These are phyloP conservation scores for Sturnus vulgaris DNA, from an alignment of 2,113 vertebrate species.

Conservation along the genomic window DNA sequence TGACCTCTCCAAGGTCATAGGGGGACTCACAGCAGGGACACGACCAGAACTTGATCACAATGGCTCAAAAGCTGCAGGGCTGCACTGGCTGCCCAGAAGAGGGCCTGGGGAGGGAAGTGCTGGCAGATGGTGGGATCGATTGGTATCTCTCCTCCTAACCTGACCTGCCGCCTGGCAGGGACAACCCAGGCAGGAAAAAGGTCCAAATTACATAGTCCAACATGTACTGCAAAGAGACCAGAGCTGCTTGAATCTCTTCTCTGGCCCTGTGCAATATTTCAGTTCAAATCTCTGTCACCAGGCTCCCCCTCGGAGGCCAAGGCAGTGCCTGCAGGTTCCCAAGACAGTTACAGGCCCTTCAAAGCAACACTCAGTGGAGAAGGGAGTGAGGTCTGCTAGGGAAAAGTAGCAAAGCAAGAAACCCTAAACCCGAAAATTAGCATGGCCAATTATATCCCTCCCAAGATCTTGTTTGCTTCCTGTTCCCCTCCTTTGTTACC, in stretches of 20 bases:
- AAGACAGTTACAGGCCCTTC: background rate
- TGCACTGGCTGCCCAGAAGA: background rate
- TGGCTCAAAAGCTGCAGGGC: background rate
- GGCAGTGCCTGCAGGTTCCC: background rate
- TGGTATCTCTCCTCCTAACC: background rate
- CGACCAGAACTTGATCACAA: background rate
- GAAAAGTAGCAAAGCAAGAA: slow-evolving; percentile 52
- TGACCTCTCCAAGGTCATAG: slow-evolving; percentile 14
- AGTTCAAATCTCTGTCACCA: background rate
- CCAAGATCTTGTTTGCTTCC: background rate
- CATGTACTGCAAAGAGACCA: background rate
- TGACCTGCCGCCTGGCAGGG: background rate
- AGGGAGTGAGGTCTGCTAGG: background rate
- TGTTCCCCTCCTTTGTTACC: slow-evolving; percentile 25
- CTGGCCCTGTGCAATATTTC: background rate
- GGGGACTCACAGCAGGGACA: background rate
- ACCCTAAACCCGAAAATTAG: slow-evolving; percentile 19
- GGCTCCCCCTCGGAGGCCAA: background rate
- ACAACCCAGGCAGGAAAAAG: background rate
- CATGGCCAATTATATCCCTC: slow-evolving; percentile 5
- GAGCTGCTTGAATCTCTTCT: background rate
- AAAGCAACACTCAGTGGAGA: background rate
- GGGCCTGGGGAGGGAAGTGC: background rate
- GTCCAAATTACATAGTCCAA: background rate
- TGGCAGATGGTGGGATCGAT: fast-evolving